Evolutionary conservation across 1,140 invertebrate genomes (phyloP).

Genomic region (Caenorhabditis remanei): DNA sequence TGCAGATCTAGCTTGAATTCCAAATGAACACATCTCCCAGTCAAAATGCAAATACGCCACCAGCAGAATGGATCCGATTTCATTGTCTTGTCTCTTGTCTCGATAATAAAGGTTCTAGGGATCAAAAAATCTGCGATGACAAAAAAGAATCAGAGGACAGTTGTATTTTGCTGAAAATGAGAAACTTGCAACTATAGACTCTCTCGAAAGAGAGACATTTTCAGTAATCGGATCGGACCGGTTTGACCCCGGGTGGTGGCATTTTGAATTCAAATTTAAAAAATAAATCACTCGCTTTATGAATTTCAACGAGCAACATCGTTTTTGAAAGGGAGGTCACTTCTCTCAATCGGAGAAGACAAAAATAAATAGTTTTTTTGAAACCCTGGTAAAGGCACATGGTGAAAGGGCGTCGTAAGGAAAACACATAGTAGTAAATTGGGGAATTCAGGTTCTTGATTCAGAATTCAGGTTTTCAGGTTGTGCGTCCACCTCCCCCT

Average conservation of each 20-base stretch:
- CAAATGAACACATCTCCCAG: neutral
- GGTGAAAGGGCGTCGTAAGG: too few species aligned
- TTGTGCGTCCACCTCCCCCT: neutral
- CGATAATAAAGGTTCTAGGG: neutral
- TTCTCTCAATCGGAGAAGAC: neutral
- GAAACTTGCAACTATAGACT: neutral
- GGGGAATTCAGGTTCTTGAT: slow-evolving; percentile 17
- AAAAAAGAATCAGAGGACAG: neutral
- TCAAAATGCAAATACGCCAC: neutral
- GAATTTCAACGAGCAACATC: neutral
- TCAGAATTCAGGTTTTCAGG: slow-evolving; percentile 6
- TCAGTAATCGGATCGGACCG: slow-evolving; percentile 52
- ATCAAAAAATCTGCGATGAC: slow-evolving; percentile 17
- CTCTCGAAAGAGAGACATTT: slow-evolving; percentile 17
- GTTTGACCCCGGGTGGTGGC: slow-evolving; percentile 16
- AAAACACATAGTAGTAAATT: slow-evolving; percentile 5
- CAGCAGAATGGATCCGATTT: neutral
- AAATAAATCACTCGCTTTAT: neutral
- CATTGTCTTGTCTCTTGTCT: neutral
- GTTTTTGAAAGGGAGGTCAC: neutral
- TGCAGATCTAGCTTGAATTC: neutral
- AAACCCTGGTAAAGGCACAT: neutral
- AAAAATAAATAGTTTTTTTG: neutral
- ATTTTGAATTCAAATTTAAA: neutral
- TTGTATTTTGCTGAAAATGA: neutral